Base-by-base conservation (phyloP, 2,888 invertebrate species). In the Acronicta aceris region DNA sequence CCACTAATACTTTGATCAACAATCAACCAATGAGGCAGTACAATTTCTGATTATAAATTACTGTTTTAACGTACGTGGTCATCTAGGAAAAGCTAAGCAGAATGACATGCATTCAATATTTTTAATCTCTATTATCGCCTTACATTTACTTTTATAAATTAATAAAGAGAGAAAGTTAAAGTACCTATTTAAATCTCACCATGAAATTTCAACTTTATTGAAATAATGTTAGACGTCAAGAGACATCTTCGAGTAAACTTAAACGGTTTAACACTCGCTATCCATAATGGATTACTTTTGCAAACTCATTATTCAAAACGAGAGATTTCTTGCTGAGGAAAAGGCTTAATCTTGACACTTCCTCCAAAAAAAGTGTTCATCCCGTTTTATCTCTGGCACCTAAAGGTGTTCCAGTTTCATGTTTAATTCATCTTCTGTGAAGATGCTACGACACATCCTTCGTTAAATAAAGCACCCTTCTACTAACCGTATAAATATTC, bases 271-370 rank as follows among this genome's bases (percentile, higher is more conserved):
- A 68, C 68, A 61, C 47, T 43, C 16, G 36, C 54, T 42, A 73
- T 70, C 45, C 68, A 70, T 73, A 73, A 70, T 73, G 69, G 62
- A 72, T 73, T 75, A 59, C 65, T 62, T 74, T 58, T 30, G 51
- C 57, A 61, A 65, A 69, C 65, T 76, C 60, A 73, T 75, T 76
- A 75, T 65, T 59, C 69, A 60, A 65, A 69, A 73, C 71, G 50
- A 53, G 59, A 64, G 56, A 62, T 51, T 64, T 64, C 40, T 48
- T 51, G 56, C 55, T 38, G 25, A 65, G 46, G 62, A 59, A 76
- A 64, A 66, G 59, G 65, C 52, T 65, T 76, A 76, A 69, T 74
- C 69, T 69, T 59, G 70, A 63, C 64, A 70, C 54, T 59, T 76
- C 59, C 57, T 69, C 15, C 30, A 55, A 61, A 59, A 71, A 58